Percentiles rank a stretch among this genome's conserved stretches.
Conservation (phyloP, 2,113 vertebrate species). For the Microtus pennsylvanicus region DNA sequence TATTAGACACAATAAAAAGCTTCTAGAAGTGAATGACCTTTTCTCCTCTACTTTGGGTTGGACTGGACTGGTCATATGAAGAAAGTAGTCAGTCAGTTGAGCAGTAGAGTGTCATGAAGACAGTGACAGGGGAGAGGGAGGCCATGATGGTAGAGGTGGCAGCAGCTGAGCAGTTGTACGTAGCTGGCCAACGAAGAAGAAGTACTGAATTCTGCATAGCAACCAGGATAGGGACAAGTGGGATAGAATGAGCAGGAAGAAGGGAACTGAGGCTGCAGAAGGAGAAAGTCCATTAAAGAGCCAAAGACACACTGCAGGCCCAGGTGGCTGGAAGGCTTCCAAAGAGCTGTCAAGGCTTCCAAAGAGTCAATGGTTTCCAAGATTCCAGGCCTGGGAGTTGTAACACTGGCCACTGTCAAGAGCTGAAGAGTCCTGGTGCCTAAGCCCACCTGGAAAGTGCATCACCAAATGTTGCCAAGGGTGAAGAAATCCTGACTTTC, state of each 20-base stretch:
- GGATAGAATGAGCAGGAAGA: not conserved
- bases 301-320: not conserved
- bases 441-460: not conserved
- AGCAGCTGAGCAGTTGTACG: not conserved
- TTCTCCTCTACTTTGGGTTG: not conserved
- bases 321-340: not conserved
- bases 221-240: not conserved
- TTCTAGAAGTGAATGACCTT: not conserved
- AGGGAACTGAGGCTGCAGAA: not conserved
- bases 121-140: not conserved
- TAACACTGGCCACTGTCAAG: not conserved
- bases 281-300: not conserved
- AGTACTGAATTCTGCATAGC: not conserved
- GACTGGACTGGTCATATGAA: not conserved
- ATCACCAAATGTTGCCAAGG: not conserved
- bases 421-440: not conserved
- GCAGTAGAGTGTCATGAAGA: not conserved
- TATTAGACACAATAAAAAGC: not conserved
- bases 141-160: not conserved
- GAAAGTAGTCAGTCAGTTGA: not conserved
- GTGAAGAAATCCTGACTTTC: not conserved
- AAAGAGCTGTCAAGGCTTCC: not conserved
- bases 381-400: not conserved
- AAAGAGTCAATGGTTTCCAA: not conserved
- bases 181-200: not conserved